Conservation (phyloP, 2,888 invertebrate species). For the Heterodera filipjevi region DNA sequence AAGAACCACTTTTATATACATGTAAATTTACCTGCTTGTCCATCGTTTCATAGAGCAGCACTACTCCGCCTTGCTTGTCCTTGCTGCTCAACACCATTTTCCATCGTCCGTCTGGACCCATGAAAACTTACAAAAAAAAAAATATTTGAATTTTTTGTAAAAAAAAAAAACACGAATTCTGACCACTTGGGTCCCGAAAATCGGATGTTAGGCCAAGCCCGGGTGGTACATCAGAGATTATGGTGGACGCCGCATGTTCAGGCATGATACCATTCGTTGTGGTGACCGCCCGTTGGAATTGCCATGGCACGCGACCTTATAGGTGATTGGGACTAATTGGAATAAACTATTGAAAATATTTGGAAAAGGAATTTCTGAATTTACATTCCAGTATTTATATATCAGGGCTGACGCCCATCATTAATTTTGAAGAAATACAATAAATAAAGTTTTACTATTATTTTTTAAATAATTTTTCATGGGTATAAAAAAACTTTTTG, state of each 20-base stretch:
- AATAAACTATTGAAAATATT: too few species aligned
- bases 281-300: constrained; percentile 24
- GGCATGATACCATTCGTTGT: constrained; percentile 28
- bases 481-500: too few species aligned
- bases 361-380: too few species aligned
- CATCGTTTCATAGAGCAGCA: constrained; percentile 29
- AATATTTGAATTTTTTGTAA: background rate
- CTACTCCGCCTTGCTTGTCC: constrained; percentile 26
- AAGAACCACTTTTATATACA: too few species aligned
- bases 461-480: too few species aligned
- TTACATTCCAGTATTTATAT: too few species aligned
- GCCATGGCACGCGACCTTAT: constrained; percentile 11
- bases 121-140: constrained; percentile 22
- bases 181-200: constrained; percentile 31
- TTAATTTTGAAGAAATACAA: too few species aligned
- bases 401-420: too few species aligned
- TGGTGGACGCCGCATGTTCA: constrained; percentile 7
- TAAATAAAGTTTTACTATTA: too few species aligned
- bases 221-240: constrained; percentile 19
- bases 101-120: constrained; percentile 32
- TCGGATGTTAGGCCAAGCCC: constrained; percentile 14
- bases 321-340: too few species aligned
- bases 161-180: background rate
- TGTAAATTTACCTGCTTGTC: constrained; percentile 8
- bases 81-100: constrained; percentile 34